Evolutionary conservation across 2,113 vertebrate species (phyloP).

Genomic region (Megaleporinus macrocephalus): DNA sequence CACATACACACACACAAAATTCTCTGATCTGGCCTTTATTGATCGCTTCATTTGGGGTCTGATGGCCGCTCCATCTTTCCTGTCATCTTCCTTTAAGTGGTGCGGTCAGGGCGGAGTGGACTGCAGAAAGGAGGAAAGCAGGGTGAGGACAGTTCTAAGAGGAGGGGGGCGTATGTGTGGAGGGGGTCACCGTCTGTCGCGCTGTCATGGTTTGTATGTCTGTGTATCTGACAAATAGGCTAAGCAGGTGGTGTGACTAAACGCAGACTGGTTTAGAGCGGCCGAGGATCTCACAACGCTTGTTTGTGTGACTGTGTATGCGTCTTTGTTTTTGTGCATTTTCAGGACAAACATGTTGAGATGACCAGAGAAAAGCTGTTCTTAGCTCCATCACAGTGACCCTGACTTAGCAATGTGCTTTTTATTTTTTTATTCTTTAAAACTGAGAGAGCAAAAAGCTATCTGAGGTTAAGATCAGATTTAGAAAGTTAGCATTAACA

Average conservation of each 20-base stretch:
- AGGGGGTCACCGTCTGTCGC: conserved; percentile 81
- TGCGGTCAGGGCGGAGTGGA: conserved; percentile 41
- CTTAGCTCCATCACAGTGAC: too few species aligned
- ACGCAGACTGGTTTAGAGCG: conserved; percentile 86
- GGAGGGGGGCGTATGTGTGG: background rate
- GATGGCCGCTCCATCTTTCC: conserved; percentile 36
- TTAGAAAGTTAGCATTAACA: too few species aligned
- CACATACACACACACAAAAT: conserved; percentile 22
- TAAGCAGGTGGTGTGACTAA: conserved; percentile 99
- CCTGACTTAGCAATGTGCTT: too few species aligned
- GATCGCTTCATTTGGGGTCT: conserved; percentile 90
- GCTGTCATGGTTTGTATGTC: conserved; percentile 46
- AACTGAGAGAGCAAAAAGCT: too few species aligned
- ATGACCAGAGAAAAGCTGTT: too few species aligned
- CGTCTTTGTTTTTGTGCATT: too few species aligned
- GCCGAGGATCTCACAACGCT: conserved; percentile 65
- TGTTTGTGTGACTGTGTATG: conserved; percentile 32
- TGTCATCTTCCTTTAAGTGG: conserved; percentile 44
- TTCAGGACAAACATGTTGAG: too few species aligned
- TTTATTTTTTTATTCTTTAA: too few species aligned
- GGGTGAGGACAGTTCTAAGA: conserved; percentile 22
- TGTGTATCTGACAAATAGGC: conserved; percentile 83
- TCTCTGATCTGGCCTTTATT: conserved; percentile 81
- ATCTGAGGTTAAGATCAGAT: too few species aligned
- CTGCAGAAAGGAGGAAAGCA: conserved; percentile 16